phyloP scores from a whole-genome alignment of 2,888 invertebrate genomes.

The Cheilosia soror region DNA sequence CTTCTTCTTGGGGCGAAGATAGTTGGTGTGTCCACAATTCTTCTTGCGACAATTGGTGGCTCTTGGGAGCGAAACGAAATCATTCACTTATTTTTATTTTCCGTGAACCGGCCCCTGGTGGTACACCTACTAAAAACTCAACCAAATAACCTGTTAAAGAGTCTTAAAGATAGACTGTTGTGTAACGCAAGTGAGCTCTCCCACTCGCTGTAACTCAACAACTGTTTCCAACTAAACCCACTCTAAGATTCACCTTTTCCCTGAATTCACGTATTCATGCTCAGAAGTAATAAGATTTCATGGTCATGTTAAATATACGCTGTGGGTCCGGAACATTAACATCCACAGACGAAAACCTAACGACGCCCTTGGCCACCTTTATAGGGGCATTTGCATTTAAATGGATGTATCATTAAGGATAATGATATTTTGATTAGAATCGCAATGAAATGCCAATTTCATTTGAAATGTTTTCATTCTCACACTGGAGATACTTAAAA shows the following conservation, averaged over 20 bases:
- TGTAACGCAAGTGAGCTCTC: too few species aligned
- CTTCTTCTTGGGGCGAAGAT: too few species aligned
- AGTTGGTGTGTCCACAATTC: too few species aligned
- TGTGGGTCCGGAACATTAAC: conserved; percentile 1
- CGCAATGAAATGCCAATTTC: background rate
- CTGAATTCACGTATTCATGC: background rate
- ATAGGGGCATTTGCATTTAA: background rate
- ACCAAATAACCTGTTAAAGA: too few species aligned
- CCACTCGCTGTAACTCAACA: too few species aligned
- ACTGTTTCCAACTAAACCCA: too few species aligned
- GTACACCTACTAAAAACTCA: too few species aligned
- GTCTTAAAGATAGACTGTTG: too few species aligned
- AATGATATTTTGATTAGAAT: conserved; percentile 23
- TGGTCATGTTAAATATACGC: background rate
- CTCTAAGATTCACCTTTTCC: background rate
- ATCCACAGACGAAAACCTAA: background rate
- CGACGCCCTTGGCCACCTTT: conserved; percentile 11
- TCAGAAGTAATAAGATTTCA: conserved; percentile 1
- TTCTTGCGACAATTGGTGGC: too few species aligned
- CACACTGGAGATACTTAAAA: background rate
- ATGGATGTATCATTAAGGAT: conserved; percentile 8
- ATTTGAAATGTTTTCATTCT: background rate
- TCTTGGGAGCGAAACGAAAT: too few species aligned
- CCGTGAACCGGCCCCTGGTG: too few species aligned
- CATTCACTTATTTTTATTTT: too few species aligned